Base-by-base conservation (phyloP, 2,113 vertebrate species). In the Melanostigma gelatinosum region DNA sequence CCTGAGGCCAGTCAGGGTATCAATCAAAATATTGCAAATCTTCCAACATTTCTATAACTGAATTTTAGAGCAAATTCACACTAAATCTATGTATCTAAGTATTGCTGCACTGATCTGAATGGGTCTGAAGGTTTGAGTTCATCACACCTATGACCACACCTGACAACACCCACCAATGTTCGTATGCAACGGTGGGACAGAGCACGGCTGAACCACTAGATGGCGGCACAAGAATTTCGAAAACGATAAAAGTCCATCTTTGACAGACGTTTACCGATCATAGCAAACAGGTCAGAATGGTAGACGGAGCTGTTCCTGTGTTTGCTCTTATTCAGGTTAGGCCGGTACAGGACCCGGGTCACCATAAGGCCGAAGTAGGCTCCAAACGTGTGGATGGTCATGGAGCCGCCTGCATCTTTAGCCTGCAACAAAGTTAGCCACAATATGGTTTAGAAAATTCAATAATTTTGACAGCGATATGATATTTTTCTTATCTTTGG, bases 381-480 rank as follows among this genome's bases (percentile, higher is more conserved):
- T 1, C 98, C 97, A 0, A 99, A 99, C 0, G 96, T 95, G 90
- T 99, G 97, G 62, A 98, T 95, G 0, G 97, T 98, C 97, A 99
- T 96, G 67, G 97, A 98, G 6, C 97, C 96, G 0, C 98, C 97
- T 0, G 96, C 95, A 8, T 99, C 98, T 1, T 74, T 97, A 0
- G 96, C 95, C 98, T 99, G 77, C 40, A 78, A 68, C 18, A 73
- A 3, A 74, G 12, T 16, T 1, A 36, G 13, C 1, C 57, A 77
- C 8, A 50, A 22, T 7, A 10, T 34, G 32, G 0, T 46, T 74
- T n/a, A 34, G 7, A 46, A n/a, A 44, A 22, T 9, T 0, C 2
- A 9, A 40, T 4, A 40, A 3, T n/a, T 63, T n/a, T 32, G 18
- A 42, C 29, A 60, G 32, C 4, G 29, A 60, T 15, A 27, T 11